Evolutionary conservation across 2,888 invertebrate species (phyloP).

Genomic region (Notodonta ziczac): DNA sequence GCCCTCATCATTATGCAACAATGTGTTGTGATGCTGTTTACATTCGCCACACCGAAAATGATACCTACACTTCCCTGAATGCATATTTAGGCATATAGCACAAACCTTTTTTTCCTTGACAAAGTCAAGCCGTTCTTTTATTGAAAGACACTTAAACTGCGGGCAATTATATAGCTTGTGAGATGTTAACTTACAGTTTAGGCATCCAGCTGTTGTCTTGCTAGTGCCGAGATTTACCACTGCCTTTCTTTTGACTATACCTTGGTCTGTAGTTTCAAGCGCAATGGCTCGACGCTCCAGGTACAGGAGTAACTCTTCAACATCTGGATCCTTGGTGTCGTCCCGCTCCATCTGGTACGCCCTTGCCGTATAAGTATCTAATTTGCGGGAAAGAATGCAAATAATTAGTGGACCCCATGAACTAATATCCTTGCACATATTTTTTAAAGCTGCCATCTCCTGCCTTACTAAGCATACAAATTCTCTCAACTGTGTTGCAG

Average conservation of each 20-base stretch:
- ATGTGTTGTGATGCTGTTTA: slow-evolving; percentile 17
- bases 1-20: slow-evolving; percentile 12
- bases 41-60: slow-evolving; percentile 17
- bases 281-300: not conserved
- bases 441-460: slow-evolving; percentile 18
- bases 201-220: not conserved
- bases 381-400: slow-evolving; percentile 23
- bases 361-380: slow-evolving; percentile 17
- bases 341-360: slow-evolving; percentile 19
- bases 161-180: slow-evolving; percentile 17
- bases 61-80: slow-evolving; percentile 17
- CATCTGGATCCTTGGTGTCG: not conserved
- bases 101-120: slow-evolving; percentile 10
- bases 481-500: slow-evolving; percentile 8
- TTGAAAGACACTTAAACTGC: slow-evolving; percentile 11
- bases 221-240: not conserved
- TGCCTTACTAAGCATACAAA: slow-evolving; percentile 21
- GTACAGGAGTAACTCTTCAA: not conserved
- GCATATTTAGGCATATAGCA: slow-evolving; percentile 13
- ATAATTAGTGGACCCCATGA: slow-evolving; percentile 23
- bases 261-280: not conserved
- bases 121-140: slow-evolving; percentile 9
- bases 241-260: not conserved
- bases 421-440: slow-evolving; percentile 8
- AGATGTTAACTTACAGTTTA: slow-evolving; percentile 13